Evolutionary conservation across 2,888 invertebrate species (phyloP), one percentile per base, ranked within the genome.

Genomic region (Brachypalpus laphriformis): DNA sequence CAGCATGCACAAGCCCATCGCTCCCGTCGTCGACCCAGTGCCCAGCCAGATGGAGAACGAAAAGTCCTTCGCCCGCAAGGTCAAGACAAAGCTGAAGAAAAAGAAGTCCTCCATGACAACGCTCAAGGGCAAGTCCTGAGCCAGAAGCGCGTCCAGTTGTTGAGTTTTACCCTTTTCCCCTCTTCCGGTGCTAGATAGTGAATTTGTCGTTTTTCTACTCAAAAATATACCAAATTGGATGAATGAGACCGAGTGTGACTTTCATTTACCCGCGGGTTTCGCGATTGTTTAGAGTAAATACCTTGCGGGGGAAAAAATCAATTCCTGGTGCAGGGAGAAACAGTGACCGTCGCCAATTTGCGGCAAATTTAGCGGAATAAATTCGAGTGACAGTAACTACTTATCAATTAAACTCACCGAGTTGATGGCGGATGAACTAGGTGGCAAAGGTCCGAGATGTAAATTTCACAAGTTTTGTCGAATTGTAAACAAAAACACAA

Each of bases 1-100:
- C 59, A 71, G 45, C 74, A 18, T 66, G 4, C 45, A 25, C 31
- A 80, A 70, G 34, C 68, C 74, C 20, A 34, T 51, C 42, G 25
- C 78, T 65, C 37, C 47, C 18, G 47, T 72, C 51, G 20, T n/a
- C n/a, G 11, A 77, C 40, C 14, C 34, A n/a, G 59, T 65, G 4
- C 68, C 82, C 4, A 86, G 74, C 8, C 87, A 89, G 92, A 82
- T 92, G 91, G 11, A 94, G 92, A 88, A 93, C 5, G 93, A 93
- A 37, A 93, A 93, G 34, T 93, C 93, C 77, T 81, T 90, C 40
- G 90, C 89, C 25, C 90, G 89, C 28, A 90, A 90, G 87, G 89
- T 91, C 16, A 91, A 91, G 78, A 89, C 89, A 25, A 91, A 91
- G 87, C 80, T 90, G 61, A 91, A 90, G 86, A 91, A 91, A 82